Conservation (phyloP, 1,140 invertebrate genomes). For the Heliconius congener region DNA sequence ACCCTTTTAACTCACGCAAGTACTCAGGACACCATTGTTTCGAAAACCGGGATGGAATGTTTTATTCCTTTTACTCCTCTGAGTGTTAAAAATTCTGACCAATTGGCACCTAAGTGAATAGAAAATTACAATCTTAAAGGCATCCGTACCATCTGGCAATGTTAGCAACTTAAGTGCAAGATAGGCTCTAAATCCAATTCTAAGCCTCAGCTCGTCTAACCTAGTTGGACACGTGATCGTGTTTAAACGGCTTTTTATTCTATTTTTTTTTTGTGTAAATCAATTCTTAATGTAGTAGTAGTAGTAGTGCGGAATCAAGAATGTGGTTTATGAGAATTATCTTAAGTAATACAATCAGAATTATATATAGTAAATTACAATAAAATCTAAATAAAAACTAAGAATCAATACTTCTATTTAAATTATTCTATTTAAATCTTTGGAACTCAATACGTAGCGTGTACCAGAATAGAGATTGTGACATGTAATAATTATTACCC, state of each 20-base stretch:
- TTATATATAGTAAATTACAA: too few species aligned
- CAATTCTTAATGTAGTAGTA: not conserved
- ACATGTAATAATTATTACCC: too few species aligned
- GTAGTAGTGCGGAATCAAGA: not conserved
- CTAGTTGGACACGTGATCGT: not conserved
- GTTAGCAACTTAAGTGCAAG: not conserved
- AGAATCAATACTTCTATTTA: too few species aligned
- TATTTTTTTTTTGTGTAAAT: not conserved
- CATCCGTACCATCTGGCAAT: constrained; percentile 11
- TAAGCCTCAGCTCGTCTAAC: not conserved
- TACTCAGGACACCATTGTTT: constrained; percentile 14
- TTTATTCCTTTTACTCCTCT: not conserved
- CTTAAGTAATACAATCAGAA: too few species aligned
- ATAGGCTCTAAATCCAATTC: constrained; percentile 8
- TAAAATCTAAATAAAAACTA: too few species aligned
- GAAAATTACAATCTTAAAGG: constrained; percentile 17
- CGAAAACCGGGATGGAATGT: not conserved
- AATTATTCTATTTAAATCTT: too few species aligned
- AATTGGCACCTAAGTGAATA: constrained; percentile 11
- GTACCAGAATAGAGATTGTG: too few species aligned
- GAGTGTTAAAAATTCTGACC: not conserved
- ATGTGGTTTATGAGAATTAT: not conserved
- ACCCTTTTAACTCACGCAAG: constrained; percentile 15
- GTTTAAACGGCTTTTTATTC: not conserved
- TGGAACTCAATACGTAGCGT: too few species aligned